Evolutionary conservation across 1,140 invertebrate genomes (phyloP).

Genomic region (Pseudoatta argentina): DNA sequence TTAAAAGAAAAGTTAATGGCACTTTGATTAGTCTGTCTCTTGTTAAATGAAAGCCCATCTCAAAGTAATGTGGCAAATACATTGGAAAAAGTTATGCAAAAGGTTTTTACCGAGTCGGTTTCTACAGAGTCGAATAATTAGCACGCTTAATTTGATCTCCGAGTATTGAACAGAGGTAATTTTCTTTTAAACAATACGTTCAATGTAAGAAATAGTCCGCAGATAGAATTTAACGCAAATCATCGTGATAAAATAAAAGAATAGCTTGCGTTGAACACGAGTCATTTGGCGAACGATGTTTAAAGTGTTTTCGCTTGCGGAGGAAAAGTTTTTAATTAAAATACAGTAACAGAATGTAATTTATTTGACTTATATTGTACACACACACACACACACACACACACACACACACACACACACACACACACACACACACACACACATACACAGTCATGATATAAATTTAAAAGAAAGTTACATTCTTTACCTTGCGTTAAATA

Average conservation of each 20-base stretch:
- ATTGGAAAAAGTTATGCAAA: conserved; percentile 17
- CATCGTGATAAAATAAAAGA: conserved; percentile 8
- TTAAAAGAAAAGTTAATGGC: conserved; percentile 2
- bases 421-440: background rate
- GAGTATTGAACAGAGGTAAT: background rate
- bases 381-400: background rate
- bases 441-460: background rate
- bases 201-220: background rate
- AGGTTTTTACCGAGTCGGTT: background rate
- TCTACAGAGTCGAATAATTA: conserved; percentile 26
- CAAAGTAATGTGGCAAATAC: conserved; percentile 21
- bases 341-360: conserved; percentile 22
- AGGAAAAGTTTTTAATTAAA: conserved; percentile 49
- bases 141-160: conserved; percentile 21
- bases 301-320: conserved; percentile 15
- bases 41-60: conserved; percentile 27
- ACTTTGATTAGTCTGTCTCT: background rate
- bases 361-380: conserved; percentile 3
- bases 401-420: background rate
- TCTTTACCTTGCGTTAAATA: background rate
- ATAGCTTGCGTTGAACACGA: background rate
- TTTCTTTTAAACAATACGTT: conserved; percentile 35
- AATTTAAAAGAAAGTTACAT: background rate
- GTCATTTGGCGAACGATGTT: conserved; percentile 39
- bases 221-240: conserved; percentile 23